Evolutionary conservation across 2,797 vertebrate species (phyloP).

Genomic region (Pseudopleuronectes americanus): DNA sequence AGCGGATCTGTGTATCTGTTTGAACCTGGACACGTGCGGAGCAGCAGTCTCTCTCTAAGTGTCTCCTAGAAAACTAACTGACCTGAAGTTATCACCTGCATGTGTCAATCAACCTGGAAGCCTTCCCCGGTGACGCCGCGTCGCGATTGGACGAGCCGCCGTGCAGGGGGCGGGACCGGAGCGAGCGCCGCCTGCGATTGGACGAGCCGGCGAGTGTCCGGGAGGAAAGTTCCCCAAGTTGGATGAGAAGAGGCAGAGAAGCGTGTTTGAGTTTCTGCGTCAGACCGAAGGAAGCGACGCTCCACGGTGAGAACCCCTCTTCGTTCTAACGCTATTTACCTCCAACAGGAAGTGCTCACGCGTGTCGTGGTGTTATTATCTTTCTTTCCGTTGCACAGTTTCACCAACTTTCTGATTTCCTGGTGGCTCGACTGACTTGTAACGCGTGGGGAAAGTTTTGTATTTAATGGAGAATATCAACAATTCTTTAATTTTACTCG

Average conservation of each 20-base stretch:
- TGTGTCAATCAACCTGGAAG: constrained; percentile 69
- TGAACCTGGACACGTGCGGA: no score
- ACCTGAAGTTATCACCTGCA: constrained; percentile 52
- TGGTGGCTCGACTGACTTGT: constrained; percentile 25
- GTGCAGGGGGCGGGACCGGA: constrained; percentile 46
- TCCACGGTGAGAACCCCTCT: constrained; percentile 58
- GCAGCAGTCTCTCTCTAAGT: no score
- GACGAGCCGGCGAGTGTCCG: constrained; percentile 41
- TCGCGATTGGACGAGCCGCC: constrained; percentile 67
- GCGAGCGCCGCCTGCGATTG: constrained; percentile 54
- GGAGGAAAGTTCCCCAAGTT: constrained; percentile 64
- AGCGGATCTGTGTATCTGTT: not conserved
- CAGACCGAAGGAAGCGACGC: constrained; percentile 20
- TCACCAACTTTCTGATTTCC: constrained; percentile 51
- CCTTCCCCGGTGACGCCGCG: not conserved
- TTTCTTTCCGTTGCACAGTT: constrained; percentile 28
- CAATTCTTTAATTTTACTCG: not conserved
- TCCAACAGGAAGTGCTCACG: no score
- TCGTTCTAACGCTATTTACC: not conserved
- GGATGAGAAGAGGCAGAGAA: constrained; percentile 32
- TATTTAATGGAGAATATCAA: not conserved
- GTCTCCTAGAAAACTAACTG: no score
- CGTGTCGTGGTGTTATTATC: not conserved
- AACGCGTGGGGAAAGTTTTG: not conserved
- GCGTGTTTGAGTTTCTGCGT: constrained; percentile 8